Base-by-base conservation (phyloP, 1,140 invertebrate species). In the Pteromalus puparum region DNA sequence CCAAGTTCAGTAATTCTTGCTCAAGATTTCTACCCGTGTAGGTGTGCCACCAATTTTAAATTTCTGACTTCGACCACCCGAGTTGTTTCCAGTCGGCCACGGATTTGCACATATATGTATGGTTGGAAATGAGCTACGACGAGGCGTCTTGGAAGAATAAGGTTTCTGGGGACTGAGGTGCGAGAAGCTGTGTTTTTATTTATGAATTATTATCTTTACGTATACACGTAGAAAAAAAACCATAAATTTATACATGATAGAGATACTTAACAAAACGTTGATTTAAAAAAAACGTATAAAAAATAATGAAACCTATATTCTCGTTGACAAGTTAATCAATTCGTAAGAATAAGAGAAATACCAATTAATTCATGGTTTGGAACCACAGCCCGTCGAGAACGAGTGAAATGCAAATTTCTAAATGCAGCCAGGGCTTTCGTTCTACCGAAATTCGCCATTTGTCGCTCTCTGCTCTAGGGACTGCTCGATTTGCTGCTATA, bases 391-490 rank as follows among this genome's bases (percentile, higher is more conserved):
- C 30, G 30, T 7, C 30, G 30, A 46, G 38, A 73, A 72, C 46
- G 81, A 75, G 81, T 74, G 24, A 82, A 82, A 75, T 82, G 81
- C 81, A 82, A 82, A 82, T 82, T 73, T 38, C 46, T 34, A 75
- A 75, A 65, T 74, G 81, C 48, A 65, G 13, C 21, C 15, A 13
- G 18, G 77, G 61, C 28, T 34, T 46, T 42, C 42, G 75, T 77
- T 79, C 53, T n/a, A 72, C 79, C 81, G 81, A 74, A 82, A 72
- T 82, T 82, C n/a, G 42, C 81, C 81, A 82, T 82, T 82, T 82
- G 81, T 82, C 81, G 68, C 72, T 34, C 26, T 26, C 42, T 74
- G 28, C 48, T 38, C 46, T 18, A 38, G 79, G 67, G 38, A 72
- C 42, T 81, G 68, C 42, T 80, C 78, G 65, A 78, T 42, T 65